Evolutionary conservation across 2,113 vertebrate species (phyloP).

Genomic region (Dasypus novemcinctus): DNA sequence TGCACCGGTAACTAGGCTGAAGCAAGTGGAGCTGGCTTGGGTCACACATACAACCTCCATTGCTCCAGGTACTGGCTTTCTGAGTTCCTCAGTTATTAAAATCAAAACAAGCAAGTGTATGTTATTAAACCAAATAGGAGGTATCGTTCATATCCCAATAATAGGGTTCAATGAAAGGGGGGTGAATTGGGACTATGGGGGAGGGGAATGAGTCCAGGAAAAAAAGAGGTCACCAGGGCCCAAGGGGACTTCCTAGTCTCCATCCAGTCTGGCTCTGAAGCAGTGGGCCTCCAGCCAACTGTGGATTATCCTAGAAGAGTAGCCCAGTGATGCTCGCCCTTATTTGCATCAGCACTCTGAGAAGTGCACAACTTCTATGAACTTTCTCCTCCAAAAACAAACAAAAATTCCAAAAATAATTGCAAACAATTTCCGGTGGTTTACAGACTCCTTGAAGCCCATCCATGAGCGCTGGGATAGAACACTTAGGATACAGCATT

Average conservation of each 20-base stretch:
- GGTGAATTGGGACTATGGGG: too few species aligned
- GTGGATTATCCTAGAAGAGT: not conserved
- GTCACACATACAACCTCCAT: not conserved
- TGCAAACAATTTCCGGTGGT: not conserved
- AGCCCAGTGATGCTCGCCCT: not conserved
- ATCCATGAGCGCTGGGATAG: not conserved
- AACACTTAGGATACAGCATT: not conserved
- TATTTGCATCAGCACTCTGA: not conserved
- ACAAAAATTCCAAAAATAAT: not conserved
- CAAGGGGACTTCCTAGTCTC: not conserved
- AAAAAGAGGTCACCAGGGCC: not conserved
- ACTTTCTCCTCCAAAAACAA: not conserved
- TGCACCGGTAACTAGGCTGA: not conserved
- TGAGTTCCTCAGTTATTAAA: not conserved
- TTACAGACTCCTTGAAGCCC: not conserved
- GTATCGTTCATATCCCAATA: too few species aligned
- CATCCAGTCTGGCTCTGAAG: not conserved
- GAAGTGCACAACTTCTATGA: not conserved
- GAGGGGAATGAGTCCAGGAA: not conserved
- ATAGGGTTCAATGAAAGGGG: not conserved
- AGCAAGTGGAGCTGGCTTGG: not conserved
- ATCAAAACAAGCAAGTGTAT: not conserved
- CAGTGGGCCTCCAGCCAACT: accelerated
- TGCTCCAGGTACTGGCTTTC: not conserved
- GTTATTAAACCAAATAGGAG: not conserved